A percentile compares a stretch with the other conserved stretches of the same genome.
phyloP scores from a whole-genome alignment of 2,888 invertebrate species.

The Venusia cambrica region DNA sequence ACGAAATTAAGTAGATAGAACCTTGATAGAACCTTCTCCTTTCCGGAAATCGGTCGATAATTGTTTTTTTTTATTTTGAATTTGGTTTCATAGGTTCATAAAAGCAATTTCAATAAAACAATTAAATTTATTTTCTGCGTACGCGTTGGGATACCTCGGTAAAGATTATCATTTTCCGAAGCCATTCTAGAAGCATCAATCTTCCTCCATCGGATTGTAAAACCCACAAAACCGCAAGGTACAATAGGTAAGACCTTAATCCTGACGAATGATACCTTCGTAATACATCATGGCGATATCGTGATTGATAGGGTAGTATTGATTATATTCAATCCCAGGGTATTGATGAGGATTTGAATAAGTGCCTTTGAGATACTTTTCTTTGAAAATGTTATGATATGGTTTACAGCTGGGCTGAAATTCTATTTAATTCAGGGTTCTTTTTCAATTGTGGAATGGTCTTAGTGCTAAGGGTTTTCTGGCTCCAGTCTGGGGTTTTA shows the following conservation, averaged over 20 bases:
- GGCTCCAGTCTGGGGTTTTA: too few relatives aligned
- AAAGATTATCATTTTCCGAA: slow-evolving; percentile 13
- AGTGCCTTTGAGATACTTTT: slow-evolving; percentile 2
- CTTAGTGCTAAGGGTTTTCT: too few relatives aligned
- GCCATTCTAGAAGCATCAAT: slow-evolving; percentile 15
- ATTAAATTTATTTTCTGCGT: neutral
- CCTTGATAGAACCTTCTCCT: too few relatives aligned
- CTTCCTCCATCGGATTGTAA: slow-evolving; percentile 11
- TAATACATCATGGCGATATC: slow-evolving; percentile 26
- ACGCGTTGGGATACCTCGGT: neutral
- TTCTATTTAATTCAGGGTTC: too few relatives aligned
- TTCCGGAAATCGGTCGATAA: too few relatives aligned
- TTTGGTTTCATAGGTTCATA: too few relatives aligned
- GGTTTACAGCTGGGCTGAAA: too few relatives aligned
- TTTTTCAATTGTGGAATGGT: too few relatives aligned
- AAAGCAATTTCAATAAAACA: too few relatives aligned
- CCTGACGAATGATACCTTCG: slow-evolving; percentile 40
- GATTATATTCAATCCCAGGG: slow-evolving; percentile 18
- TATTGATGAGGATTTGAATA: slow-evolving; percentile 17
- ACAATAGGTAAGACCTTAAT: slow-evolving; percentile 40
- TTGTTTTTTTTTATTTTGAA: too few relatives aligned
- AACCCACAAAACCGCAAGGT: slow-evolving; percentile 21
- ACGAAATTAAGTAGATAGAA: too few relatives aligned
- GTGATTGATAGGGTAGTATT: slow-evolving; percentile 28
- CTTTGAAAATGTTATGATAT: too few relatives aligned